Evolutionary conservation across 2,888 invertebrate species (phyloP).

Genomic region (Macaria liturata): DNA sequence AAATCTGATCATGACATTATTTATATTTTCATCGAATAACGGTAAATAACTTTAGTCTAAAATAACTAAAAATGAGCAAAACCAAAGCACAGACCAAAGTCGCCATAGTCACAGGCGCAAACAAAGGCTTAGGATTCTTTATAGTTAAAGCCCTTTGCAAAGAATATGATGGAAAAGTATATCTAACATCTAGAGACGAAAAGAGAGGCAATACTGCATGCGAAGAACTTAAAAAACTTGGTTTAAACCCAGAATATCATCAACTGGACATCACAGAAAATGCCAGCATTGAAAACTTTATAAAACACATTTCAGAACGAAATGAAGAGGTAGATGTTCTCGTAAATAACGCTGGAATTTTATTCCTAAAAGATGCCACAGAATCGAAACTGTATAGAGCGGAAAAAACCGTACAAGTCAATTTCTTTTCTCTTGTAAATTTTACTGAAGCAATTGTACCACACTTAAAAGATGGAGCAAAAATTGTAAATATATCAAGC

Average conservation of each 20-base stretch:
- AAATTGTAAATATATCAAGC: slow-evolving; percentile 90
- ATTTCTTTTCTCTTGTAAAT: slow-evolving; percentile 62
- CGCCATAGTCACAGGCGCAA: slow-evolving; percentile 86
- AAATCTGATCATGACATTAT: too few species aligned
- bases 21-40: too few species aligned
- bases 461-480: slow-evolving; percentile 84
- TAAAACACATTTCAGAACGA: slow-evolving; percentile 76
- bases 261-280: slow-evolving; percentile 86
- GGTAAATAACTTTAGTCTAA: too few species aligned
- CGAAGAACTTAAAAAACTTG: slow-evolving; percentile 75
- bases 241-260: slow-evolving; percentile 81
- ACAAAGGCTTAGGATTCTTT: slow-evolving; percentile 88
- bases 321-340: slow-evolving; percentile 87
- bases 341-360: slow-evolving; percentile 88
- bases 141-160: slow-evolving; percentile 86
- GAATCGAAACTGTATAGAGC: slow-evolving; percentile 60
- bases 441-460: slow-evolving; percentile 86
- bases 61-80: slow-evolving; percentile 39
- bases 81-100: too few species aligned
- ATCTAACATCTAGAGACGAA: slow-evolving; percentile 86
- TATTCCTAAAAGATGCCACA: slow-evolving; percentile 63
- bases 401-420: slow-evolving; percentile 61
- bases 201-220: slow-evolving; percentile 83
- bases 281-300: slow-evolving; percentile 81
- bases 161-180: slow-evolving; percentile 86